These are phyloP conservation scores for Calidris pugnax DNA, from an alignment of 2,113 vertebrate species.

Conservation along the genomic window DNA sequence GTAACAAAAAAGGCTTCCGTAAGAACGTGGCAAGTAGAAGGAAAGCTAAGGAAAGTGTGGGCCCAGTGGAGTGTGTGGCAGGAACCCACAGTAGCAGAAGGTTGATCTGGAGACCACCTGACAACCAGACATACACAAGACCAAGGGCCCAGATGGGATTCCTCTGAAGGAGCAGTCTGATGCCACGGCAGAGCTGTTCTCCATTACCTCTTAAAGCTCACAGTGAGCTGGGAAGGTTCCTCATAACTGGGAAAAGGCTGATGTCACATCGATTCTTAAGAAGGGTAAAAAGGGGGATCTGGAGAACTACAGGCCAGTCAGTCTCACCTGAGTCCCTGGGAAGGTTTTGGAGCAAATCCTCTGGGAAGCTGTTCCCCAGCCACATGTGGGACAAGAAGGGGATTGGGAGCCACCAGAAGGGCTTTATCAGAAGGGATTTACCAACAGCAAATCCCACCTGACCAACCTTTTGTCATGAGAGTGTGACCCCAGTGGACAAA, in stretches of 20 bases:
- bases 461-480: background rate
- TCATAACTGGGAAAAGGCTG: background rate
- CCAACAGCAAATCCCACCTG: background rate
- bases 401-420: background rate
- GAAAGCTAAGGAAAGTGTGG: background rate
- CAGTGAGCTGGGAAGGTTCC: background rate
- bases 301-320: background rate
- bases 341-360: background rate
- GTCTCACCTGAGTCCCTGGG: background rate
- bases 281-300: background rate
- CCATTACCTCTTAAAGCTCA: background rate
- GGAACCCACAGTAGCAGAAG: background rate
- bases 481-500: background rate
- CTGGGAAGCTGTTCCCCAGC: background rate
- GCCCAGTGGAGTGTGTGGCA: background rate
- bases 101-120: background rate
- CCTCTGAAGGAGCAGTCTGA: background rate
- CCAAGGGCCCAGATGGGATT: background rate
- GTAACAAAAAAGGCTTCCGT: background rate
- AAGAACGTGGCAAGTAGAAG: background rate
- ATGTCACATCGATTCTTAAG: background rate
- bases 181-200: background rate
- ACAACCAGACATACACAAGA: too few species aligned
- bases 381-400: background rate
- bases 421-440: background rate